phyloP scores from a whole-genome alignment of 2,888 invertebrate genomes.

The Drosophila meridiana region DNA sequence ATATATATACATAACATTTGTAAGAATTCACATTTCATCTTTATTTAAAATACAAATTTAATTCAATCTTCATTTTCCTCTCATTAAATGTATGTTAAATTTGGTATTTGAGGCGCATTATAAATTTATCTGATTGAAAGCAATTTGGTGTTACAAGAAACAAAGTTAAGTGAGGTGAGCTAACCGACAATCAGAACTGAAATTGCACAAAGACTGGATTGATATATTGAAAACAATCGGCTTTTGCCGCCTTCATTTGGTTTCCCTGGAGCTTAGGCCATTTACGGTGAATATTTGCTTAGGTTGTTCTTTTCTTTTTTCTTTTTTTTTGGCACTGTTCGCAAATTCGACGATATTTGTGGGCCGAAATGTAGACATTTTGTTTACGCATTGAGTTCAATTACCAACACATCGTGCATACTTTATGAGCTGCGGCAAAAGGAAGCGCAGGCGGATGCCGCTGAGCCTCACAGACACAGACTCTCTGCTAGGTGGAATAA shows the following conservation, averaged over 20 bases:
- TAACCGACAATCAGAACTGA: neutral
- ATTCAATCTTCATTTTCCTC: neutral
- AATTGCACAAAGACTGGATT: slow-evolving; percentile 3
- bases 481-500: slow-evolving; percentile 24
- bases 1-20: neutral
- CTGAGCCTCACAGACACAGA: too few species aligned
- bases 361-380: slow-evolving; percentile 55
- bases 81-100: neutral
- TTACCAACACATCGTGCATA: slow-evolving; percentile 70
- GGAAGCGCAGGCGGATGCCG: neutral
- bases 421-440: slow-evolving; percentile 52
- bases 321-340: neutral
- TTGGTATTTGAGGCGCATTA: neutral
- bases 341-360: slow-evolving; percentile 19
- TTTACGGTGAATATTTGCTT: slow-evolving; percentile 13
- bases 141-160: neutral
- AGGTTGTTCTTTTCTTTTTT: neutral
- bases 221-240: slow-evolving; percentile 12
- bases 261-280: slow-evolving; percentile 14
- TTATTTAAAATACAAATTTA: neutral
- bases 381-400: slow-evolving; percentile 68
- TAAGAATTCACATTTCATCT: neutral
- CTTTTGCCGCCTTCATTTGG: neutral
- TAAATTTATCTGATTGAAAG: slow-evolving; percentile 4
- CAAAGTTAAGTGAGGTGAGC: neutral